phyloP scores from a whole-genome alignment of 2,888 invertebrate species.

The Aporophyla nigra region DNA sequence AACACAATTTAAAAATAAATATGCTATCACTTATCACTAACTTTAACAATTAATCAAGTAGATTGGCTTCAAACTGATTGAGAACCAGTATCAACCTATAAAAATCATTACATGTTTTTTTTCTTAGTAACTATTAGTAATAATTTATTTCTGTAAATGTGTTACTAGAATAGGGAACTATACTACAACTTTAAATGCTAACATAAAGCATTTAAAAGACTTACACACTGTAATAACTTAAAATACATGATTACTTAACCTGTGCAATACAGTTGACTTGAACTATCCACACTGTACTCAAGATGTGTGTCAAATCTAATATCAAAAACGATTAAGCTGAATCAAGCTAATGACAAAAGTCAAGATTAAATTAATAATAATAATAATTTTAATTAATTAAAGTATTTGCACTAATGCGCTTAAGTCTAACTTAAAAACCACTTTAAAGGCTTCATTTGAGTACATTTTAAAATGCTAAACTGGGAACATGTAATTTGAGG shows the following conservation, averaged over 20 bases:
- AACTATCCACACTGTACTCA: background rate
- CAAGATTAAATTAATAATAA: no score
- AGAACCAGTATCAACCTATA: constrained; percentile 1
- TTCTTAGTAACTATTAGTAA: background rate
- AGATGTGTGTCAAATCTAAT: background rate
- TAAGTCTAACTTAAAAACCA: constrained; percentile 29
- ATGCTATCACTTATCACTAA: background rate
- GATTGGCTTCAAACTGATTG: background rate
- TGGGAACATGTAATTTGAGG: constrained; percentile 69
- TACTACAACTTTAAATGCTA: background rate
- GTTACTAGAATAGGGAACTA: background rate
- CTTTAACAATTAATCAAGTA: constrained; percentile 11
- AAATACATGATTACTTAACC: background rate
- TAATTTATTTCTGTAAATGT: background rate
- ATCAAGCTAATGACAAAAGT: background rate
- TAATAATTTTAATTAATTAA: background rate
- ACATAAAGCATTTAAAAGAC: background rate
- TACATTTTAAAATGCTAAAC: constrained; percentile 63
- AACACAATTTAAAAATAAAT: background rate
- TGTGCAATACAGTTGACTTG: background rate
- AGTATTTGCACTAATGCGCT: background rate
- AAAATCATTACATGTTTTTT: background rate
- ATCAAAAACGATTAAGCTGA: background rate
- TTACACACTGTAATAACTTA: background rate
- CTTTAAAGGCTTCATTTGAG: constrained; percentile 68